phyloP scores from a whole-genome alignment of 2,797 vertebrate genomes.

The Apogon talboti region DNA sequence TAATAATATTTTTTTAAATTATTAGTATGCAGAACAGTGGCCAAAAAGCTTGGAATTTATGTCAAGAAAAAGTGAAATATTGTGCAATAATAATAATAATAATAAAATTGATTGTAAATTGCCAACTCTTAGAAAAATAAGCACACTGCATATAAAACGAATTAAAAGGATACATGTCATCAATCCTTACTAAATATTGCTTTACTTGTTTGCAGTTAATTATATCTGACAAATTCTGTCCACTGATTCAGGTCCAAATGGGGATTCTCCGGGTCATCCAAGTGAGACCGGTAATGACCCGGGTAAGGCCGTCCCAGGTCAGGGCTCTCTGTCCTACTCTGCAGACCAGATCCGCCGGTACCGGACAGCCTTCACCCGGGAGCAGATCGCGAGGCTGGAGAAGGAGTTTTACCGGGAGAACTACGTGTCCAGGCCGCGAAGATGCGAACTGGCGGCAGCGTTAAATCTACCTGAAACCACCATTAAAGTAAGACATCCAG shows the following conservation, averaged over 20 bases:
- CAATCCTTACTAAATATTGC: too few species aligned
- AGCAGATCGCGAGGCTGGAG: constrained; percentile 96
- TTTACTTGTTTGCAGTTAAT: background rate
- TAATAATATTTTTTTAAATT: too few species aligned
- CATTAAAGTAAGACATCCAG: constrained; percentile 89
- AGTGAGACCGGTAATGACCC: constrained; percentile 74
- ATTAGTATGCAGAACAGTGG: too few species aligned
- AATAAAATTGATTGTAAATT: background rate
- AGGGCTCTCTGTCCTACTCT: constrained; percentile 88
- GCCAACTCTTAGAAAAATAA: background rate
- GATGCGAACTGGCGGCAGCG: constrained; percentile 95
- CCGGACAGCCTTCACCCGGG: constrained; percentile 96
- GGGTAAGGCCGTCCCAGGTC: constrained; percentile 82
- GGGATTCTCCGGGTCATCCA: constrained; percentile 76
- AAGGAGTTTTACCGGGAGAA: constrained; percentile 99
- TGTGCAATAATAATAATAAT: background rate
- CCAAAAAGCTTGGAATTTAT: too few species aligned
- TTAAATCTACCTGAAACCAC: constrained; percentile 98
- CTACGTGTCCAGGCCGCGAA: constrained; percentile 95
- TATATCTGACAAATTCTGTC: constrained; percentile 21
- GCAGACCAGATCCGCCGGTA: constrained; percentile 97
- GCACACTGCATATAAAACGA: constrained; percentile 2
- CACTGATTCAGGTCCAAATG: constrained; percentile 73
- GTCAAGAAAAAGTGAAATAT: background rate
- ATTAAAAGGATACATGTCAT: background rate